Evolutionary conservation across 1,140 invertebrate species (phyloP), one percentile per base, ranked within the genome.

Genomic region (Bathynomus jamesi): DNA sequence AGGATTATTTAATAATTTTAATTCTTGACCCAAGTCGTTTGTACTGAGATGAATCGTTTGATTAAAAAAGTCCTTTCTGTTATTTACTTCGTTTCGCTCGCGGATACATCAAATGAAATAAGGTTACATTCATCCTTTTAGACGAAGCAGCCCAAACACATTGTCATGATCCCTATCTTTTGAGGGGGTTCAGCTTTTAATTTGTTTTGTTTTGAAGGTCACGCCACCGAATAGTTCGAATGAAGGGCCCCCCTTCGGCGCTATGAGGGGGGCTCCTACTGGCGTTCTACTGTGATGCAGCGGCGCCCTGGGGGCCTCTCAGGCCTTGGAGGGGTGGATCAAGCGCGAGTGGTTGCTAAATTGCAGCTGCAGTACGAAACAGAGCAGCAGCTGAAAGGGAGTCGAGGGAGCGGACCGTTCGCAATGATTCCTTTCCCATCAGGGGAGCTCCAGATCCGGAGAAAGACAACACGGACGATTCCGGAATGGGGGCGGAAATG

Each of bases 401-500:
- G 25, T 24, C 28, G 30, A 21, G 24, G 32, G 1, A 40, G 30
- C 25, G 68, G 30, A 10, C 62, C 40, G 25, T 53, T 64, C 46
- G 63, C 40, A 4, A 25, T 63, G 30, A 27, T 67, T 8, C 64
- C 64, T 10, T 61, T 64, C n/a, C 67, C 63, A n/a, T n/a, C n/a
- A n/a, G n/a, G n/a, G n/a, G n/a, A n/a, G n/a, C n/a, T n/a, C n/a
- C n/a, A 1, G 13, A 53, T 53, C 21, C 40, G 11, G 40, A 53
- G 21, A 53, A 53, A 2, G 70, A 74, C 27, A 69, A 69, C 67
- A 74, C 72, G 21, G 76, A 77, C 28, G 76, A 77, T 30, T 72
- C 70, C 11, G 70, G 72, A 4, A 69, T 74, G 72, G 72, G 70
- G n/a, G 69, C 70, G 28, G 76, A 74, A 67, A 67, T 74, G 65